Conservation (phyloP, 2,113 vertebrate genomes). For the Brachypodius melanocephalos region DNA sequence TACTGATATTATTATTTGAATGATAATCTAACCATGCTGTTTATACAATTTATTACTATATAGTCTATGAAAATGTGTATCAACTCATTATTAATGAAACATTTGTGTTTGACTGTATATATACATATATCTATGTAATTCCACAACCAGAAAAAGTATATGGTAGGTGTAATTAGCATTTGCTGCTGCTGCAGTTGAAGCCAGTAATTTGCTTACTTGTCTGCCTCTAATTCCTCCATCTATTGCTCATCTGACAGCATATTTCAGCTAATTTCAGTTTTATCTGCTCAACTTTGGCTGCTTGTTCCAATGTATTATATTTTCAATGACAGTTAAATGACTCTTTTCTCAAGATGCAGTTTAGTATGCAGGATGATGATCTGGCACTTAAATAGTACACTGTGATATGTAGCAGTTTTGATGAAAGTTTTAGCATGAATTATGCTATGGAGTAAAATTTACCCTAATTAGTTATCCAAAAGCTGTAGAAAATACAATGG, state of each 20-base stretch:
- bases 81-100: background rate
- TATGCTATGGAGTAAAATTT: background rate
- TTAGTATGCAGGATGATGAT: background rate
- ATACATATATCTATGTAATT: background rate
- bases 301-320: background rate
- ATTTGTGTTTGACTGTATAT: background rate
- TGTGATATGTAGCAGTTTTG: background rate
- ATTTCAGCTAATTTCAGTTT: constrained; percentile 13
- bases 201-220: background rate
- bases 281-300: background rate
- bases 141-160: background rate
- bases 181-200: background rate
- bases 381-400: background rate
- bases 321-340: background rate
- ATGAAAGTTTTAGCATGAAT: background rate
- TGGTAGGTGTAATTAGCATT: background rate
- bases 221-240: background rate
- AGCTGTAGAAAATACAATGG: background rate
- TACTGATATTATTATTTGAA: background rate
- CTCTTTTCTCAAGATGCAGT: background rate
- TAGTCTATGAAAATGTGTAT: background rate
- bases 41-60: background rate
- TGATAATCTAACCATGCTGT: background rate
- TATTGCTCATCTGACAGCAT: background rate
- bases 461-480: background rate